Evolutionary conservation across 2,797 vertebrate species (phyloP).

Genomic region (Helarctos malayanus): DNA sequence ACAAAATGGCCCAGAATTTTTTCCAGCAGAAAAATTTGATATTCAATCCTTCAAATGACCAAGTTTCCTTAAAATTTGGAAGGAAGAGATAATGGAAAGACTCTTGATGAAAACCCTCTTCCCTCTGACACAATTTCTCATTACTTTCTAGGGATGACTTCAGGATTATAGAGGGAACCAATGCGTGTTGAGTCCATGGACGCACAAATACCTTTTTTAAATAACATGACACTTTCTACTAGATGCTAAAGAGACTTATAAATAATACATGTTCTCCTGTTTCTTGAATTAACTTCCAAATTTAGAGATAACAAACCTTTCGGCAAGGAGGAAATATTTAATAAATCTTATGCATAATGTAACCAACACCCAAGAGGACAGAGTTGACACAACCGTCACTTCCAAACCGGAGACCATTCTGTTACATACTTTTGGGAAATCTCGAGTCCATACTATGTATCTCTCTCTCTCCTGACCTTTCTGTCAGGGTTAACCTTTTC

Average conservation of each 20-base stretch:
- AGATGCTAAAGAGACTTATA: not conserved
- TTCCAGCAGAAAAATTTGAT: not conserved
- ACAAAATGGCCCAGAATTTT: not conserved
- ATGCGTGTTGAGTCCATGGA: not conserved
- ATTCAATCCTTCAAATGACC: not conserved
- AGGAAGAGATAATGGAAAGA: not conserved
- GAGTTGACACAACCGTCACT: not conserved
- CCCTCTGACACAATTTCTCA: not conserved
- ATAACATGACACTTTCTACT: not conserved
- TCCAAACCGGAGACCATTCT: not conserved
- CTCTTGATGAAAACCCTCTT: not conserved
- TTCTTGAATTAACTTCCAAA: constrained; percentile 25
- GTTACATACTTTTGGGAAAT: not conserved
- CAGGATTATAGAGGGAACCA: not conserved
- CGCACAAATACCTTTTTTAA: not conserved
- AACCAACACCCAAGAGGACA: not conserved
- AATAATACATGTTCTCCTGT: constrained; percentile 29
- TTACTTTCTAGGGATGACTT: not conserved
- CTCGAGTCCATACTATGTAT: not conserved
- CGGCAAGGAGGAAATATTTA: constrained; percentile 14
- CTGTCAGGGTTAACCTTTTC: not conserved
- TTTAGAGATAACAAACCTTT: constrained; percentile 23
- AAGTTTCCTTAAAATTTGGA: not conserved
- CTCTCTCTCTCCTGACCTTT: not conserved
- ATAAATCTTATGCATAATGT: not conserved